Conservation (phyloP, 2,888 invertebrate species). For the Priocnemis perturbator region DNA sequence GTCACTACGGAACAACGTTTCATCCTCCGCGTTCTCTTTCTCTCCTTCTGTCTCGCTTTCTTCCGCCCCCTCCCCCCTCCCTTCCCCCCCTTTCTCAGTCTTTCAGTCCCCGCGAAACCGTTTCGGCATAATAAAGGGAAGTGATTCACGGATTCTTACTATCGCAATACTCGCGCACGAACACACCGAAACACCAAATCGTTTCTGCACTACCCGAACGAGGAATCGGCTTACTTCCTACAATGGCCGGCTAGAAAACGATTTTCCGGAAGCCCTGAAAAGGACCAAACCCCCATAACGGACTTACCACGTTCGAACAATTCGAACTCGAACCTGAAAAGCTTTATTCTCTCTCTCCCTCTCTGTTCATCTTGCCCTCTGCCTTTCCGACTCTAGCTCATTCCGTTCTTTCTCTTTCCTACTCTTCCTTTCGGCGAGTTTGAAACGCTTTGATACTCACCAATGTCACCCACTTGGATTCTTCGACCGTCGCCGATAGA, state of each 20-base stretch:
- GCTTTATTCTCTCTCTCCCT: conserved; percentile 38
- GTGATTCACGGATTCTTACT: conserved; percentile 4
- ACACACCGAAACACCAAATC: conserved; percentile 54
- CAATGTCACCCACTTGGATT: too few species aligned
- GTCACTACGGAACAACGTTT: too few species aligned
- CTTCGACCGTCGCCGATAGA: too few species aligned
- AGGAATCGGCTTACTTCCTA: conserved; percentile 58
- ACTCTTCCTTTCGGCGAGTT: not conserved
- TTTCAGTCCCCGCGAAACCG: conserved; percentile 4
- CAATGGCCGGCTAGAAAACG: conserved; percentile 53
- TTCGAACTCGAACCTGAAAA: conserved; percentile 37
- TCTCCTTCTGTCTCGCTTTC: not conserved
- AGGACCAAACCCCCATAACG: conserved; percentile 50
- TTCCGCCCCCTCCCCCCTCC: not conserved
- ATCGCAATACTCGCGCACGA: conserved; percentile 37
- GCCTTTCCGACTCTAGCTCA: conserved; percentile 8
- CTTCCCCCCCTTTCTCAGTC: not conserved
- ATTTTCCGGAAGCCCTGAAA: conserved; percentile 48
- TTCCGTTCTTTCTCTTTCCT: conserved; percentile 9
- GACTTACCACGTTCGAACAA: conserved; percentile 58
- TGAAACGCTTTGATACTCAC: too few species aligned
- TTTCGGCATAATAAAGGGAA: too few species aligned
- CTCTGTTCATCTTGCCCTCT: not conserved
- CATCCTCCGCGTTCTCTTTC: not conserved
- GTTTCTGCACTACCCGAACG: conserved; percentile 54